Conservation (phyloP, 2,797 vertebrate genomes). For the Spea hammondii region DNA sequence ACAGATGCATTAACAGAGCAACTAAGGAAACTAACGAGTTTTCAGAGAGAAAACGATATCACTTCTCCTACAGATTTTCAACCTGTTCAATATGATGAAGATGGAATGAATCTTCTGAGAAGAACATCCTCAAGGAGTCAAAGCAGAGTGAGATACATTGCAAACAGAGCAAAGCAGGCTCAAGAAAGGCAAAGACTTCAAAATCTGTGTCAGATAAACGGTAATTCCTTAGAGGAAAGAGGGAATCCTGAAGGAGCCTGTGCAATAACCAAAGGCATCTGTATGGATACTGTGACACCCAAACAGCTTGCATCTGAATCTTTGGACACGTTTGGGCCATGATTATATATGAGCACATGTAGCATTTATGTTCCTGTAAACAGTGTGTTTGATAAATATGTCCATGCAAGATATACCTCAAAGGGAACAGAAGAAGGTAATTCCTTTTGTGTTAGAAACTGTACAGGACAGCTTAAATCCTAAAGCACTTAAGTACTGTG, state of each 20-base stretch:
- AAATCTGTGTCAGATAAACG: constrained; percentile 60
- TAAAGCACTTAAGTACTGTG: constrained; percentile 52
- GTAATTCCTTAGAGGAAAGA: constrained; percentile 81
- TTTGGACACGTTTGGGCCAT: constrained; percentile 49
- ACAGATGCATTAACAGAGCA: constrained; percentile 77
- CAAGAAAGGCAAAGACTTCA: constrained; percentile 85
- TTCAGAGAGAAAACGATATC: constrained; percentile 67
- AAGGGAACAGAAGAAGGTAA: constrained; percentile 26
- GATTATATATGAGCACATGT: constrained; percentile 64
- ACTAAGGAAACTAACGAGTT: constrained; percentile 77
- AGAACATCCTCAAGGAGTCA: constrained; percentile 88
- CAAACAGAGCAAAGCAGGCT: constrained; percentile 85
- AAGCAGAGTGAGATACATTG: constrained; percentile 88
- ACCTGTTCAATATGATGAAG: constrained; percentile 50
- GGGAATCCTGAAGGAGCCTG: constrained; percentile 91
- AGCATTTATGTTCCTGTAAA: constrained; percentile 54
- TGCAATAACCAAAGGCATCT: constrained; percentile 73
- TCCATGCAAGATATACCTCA: constrained; percentile 50
- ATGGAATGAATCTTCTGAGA: constrained; percentile 69
- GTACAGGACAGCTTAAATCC: constrained; percentile 22
- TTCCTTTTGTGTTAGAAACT: constrained; percentile 21
- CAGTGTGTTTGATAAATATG: constrained; percentile 33
- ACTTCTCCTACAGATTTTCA: constrained; percentile 65
- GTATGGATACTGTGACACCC: constrained; percentile 66
- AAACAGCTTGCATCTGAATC: constrained; percentile 57